Conservation (phyloP, 1,140 invertebrate genomes). For the Heliothis virescens region DNA sequence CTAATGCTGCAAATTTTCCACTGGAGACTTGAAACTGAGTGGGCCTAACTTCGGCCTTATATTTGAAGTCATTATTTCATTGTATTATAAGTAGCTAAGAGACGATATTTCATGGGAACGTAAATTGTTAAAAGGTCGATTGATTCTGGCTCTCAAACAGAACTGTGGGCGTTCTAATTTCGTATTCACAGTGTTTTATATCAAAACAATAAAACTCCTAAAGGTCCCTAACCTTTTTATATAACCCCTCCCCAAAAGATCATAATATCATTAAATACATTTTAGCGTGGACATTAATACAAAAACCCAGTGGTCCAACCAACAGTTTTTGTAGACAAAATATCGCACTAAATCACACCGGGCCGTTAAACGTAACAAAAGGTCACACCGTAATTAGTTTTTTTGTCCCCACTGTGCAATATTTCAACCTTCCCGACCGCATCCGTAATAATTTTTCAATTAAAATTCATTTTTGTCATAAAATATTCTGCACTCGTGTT, state of each 20-base stretch:
- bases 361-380: slow-evolving; percentile 55
- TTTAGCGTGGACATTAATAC: slow-evolving; percentile 21
- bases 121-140: too few relatives aligned
- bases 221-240: not conserved
- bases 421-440: slow-evolving; percentile 61
- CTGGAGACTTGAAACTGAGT: not conserved
- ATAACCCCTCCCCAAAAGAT: not conserved
- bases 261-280: slow-evolving; percentile 32
- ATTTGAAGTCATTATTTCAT: not conserved
- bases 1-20: not conserved
- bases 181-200: not conserved
- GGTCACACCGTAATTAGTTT: slow-evolving; percentile 64
- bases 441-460: slow-evolving; percentile 65
- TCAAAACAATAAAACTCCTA: not conserved
- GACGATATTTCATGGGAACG: too few relatives aligned
- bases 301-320: slow-evolving; percentile 9
- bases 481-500: slow-evolving; percentile 50
- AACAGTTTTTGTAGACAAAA: slow-evolving; percentile 52
- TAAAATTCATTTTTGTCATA: slow-evolving; percentile 55
- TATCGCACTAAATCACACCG: slow-evolving; percentile 62
- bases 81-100: not conserved
- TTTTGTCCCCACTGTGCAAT: slow-evolving; percentile 61
- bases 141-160: not conserved
- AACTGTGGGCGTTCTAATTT: not conserved
- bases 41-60: not conserved